These are phyloP conservation scores for Capromys pilorides DNA, from an alignment of 2,797 vertebrate species.

Conservation along the genomic window DNA sequence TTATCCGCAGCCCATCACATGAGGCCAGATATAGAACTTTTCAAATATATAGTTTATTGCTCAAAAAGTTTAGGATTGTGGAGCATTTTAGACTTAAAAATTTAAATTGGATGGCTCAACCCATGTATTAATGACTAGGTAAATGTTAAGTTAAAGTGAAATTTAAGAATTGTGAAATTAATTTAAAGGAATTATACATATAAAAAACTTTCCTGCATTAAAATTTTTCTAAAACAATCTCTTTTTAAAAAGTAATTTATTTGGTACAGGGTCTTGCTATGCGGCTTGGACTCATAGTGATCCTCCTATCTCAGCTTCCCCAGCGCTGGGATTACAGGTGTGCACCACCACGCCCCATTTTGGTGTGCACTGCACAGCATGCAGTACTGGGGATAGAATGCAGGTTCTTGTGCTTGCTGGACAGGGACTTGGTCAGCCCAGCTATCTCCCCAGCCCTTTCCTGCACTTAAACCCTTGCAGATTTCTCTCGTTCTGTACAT, in stretches of 20 bases:
- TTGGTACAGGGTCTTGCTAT: too few species aligned
- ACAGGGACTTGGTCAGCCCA: too few species aligned
- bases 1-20: neutral
- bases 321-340: too few species aligned
- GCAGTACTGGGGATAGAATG: too few species aligned
- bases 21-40: neutral
- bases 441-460: too few species aligned
- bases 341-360: too few species aligned
- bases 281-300: too few species aligned
- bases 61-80: neutral
- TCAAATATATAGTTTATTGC: neutral
- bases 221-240: too few species aligned
- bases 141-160: neutral
- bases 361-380: too few species aligned
- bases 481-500: neutral
- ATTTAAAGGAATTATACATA: neutral
- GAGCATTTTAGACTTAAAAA: neutral
- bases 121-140: neutral
- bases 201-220: neutral
- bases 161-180: conserved; percentile 18
- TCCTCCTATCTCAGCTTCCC: too few species aligned
- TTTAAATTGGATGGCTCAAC: neutral
- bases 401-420: too few species aligned
- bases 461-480: neutral
- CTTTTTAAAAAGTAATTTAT: too few species aligned